phyloP scores from a whole-genome alignment of 1,140 invertebrate species.

The Pomacea maculata region DNA sequence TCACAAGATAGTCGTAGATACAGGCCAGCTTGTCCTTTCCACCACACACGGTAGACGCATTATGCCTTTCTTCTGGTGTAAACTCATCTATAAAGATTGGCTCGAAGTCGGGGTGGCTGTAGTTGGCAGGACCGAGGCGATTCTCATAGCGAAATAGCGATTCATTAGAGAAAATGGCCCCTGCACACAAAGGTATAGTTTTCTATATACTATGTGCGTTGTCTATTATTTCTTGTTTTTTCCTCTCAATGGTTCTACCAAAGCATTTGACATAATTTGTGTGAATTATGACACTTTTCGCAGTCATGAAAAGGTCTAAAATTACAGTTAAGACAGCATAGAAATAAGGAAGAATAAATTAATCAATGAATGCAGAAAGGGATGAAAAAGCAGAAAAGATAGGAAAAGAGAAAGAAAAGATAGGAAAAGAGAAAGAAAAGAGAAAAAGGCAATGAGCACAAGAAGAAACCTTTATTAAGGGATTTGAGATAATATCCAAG shows the following conservation, averaged over 20 bases:
- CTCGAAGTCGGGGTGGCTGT: conserved; percentile 25
- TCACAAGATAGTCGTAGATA: conserved; percentile 38
- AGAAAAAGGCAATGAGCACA: too few species aligned
- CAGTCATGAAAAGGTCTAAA: neutral
- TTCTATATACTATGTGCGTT: neutral
- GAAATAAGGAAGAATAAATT: too few species aligned
- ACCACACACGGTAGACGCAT: conserved; percentile 32
- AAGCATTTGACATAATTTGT: neutral
- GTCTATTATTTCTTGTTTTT: neutral
- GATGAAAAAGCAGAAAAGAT: too few species aligned
- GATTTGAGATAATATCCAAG: too few species aligned
- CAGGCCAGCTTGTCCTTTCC: conserved; percentile 30
- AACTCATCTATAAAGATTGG: conserved; percentile 34
- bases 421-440: too few species aligned
- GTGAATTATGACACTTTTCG: neutral
- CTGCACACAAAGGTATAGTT: conserved; percentile 19
- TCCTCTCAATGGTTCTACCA: neutral
- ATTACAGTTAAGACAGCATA: too few species aligned
- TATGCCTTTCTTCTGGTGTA: neutral
- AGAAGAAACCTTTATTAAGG: too few species aligned
- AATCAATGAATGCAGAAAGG: too few species aligned
- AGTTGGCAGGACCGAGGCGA: conserved; percentile 28
- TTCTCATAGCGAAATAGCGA: conserved; percentile 31
- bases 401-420: too few species aligned
- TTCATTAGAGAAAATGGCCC: conserved; percentile 20